These are phyloP conservation scores for Mesembrinibis cayennensis DNA, from an alignment of 2,113 vertebrate genomes.

Conservation along the genomic window DNA sequence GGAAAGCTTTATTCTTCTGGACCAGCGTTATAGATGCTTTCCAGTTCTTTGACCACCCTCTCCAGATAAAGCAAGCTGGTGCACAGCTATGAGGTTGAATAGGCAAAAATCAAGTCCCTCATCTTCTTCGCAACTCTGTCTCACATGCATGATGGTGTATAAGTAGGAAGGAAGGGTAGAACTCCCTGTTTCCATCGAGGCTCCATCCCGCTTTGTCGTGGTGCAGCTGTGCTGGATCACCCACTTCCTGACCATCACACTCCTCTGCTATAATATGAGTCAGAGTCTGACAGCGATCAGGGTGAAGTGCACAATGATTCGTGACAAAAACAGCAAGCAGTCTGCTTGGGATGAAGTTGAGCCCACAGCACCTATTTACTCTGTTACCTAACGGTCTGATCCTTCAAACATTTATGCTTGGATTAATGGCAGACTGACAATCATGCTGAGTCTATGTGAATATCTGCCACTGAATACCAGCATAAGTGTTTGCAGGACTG, in stretches of 20 bases:
- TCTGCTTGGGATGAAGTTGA: background rate
- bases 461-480: background rate
- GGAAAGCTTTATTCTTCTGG: background rate
- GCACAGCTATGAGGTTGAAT: background rate
- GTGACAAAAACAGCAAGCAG: background rate
- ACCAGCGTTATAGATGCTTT: background rate
- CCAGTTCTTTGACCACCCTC: background rate
- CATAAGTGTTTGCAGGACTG: background rate
- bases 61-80: background rate
- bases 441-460: background rate
- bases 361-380: background rate
- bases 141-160: background rate
- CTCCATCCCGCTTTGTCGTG: no score
- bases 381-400: background rate
- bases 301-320: background rate
- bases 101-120: background rate
- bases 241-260: background rate
- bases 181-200: background rate
- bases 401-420: background rate
- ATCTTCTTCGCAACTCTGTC: background rate
- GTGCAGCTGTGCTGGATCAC: background rate
- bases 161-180: background rate
- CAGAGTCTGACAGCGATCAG: accelerated
- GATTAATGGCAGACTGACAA: background rate
- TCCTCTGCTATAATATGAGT: background rate